Percentiles rank a stretch among this genome's conserved stretches.
These are phyloP conservation scores for human (Homo sapiens) DNA, from an alignment of 2,113 vertebrate species.

Conservation along the genomic window DNA sequence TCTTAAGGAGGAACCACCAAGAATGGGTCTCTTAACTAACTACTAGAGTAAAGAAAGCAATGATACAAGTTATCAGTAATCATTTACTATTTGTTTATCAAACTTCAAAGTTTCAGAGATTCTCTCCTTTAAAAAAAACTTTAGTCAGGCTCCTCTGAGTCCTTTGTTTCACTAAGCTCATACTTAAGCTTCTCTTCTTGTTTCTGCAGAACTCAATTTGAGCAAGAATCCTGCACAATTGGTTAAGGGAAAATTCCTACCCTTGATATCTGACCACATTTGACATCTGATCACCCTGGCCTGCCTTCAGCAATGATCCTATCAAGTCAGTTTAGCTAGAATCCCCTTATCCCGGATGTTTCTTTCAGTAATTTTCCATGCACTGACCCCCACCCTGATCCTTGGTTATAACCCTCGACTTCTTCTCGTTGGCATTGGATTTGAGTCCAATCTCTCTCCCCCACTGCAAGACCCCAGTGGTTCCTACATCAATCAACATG, in stretches of 20 bases:
- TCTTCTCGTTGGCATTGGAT: neutral
- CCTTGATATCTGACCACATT: neutral
- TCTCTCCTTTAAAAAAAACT: neutral
- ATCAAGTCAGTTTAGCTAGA: neutral
- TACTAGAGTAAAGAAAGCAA: neutral
- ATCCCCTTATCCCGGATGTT: neutral
- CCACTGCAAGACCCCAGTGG: neutral
- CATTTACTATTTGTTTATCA: neutral
- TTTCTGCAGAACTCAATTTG: neutral
- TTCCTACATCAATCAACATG: neutral
- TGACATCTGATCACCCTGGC: neutral
- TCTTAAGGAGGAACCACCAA: neutral
- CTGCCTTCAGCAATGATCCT: neutral
- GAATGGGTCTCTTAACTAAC: fast-evolving
- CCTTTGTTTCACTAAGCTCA: neutral
- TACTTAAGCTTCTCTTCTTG: neutral
- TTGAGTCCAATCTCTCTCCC: neutral
- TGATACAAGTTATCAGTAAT: neutral
- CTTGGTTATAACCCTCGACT: neutral
- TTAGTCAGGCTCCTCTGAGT: neutral
- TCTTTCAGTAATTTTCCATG: neutral
- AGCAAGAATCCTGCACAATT: neutral
- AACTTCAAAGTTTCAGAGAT: neutral
- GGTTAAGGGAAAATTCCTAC: neutral
- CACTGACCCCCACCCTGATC: neutral